Base-by-base conservation (phyloP, 2,113 vertebrate genomes). In the Camelus bactrianus region DNA sequence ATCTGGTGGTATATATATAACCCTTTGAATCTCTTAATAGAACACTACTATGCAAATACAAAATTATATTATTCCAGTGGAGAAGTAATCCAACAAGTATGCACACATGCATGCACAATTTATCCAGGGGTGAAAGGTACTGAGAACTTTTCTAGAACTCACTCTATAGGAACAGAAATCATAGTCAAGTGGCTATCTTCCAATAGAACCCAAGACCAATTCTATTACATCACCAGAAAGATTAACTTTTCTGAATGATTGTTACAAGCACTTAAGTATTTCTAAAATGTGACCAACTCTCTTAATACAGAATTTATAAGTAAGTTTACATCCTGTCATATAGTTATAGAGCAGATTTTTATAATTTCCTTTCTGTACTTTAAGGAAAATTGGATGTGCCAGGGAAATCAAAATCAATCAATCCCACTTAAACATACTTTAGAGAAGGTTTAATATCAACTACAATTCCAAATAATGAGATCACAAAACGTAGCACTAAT, bases 301-400 rank as follows among this genome's bases (percentile, higher is more conserved):
- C n/a, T 91, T n/a, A 92, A 92, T 70, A 81, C 0, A 75, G 56
- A 96, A 89, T 73, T 48, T 91, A 87, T 72, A 83, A 81, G 56
- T 86, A 94, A 69, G 58, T 95, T 92, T 90, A 94, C 16, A 73
- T 95, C 60, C 20, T 96, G 60, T 60, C 58, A 54, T 62, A 42
- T 46, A 89, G 77, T 10, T 17, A 72, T 46, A 86, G 52, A 79
- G n/a, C 17, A 94, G 12, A 72, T 65, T 70, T 96, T 94, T 79
- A 94, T 92, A 35, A 96, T 95, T 96, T 85, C 50, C 50, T 93
- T 96, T 80, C 75, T 76, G 69, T 70, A 52, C 19, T 83, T 94
- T 89, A 96, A 86, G 77, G 48, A 96, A 96, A 94, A 56, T 54
- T 95, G 64, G 14, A 91, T 86, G 96, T 97, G 50, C 81, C 77